A percentile compares a stretch with the other conserved stretches of the same genome.
Conservation (phyloP, 2,113 vertebrate genomes). For the Coregonus clupeaformis region DNA sequence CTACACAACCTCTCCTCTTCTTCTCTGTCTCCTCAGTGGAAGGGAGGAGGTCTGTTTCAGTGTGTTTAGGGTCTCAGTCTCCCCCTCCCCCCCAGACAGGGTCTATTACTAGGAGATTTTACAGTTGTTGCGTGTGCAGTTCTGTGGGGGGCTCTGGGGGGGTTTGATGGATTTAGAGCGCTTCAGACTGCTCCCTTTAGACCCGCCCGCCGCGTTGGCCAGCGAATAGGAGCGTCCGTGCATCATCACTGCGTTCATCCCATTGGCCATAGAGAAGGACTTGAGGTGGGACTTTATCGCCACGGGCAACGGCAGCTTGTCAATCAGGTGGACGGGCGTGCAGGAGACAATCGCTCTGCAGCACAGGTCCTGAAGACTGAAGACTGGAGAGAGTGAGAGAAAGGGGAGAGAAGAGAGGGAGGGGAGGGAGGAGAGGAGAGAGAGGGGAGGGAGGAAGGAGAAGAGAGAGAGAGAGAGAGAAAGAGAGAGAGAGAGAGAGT, state of each 20-base stretch:
- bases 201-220: conserved; percentile 82
- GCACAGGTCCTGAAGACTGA: conserved; percentile 97
- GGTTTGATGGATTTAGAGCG: conserved; percentile 93
- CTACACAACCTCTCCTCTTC: background rate
- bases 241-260: conserved; percentile 99
- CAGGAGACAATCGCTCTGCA: conserved; percentile 97
- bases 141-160: conserved; percentile 95
- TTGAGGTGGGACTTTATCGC: conserved; percentile 99
- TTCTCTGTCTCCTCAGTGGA: background rate
- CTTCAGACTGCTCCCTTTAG: conserved; percentile 96
- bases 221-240: conserved; percentile 96
- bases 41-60: background rate
- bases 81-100: background rate
- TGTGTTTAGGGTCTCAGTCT: background rate
- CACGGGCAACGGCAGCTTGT: conserved; percentile 94
- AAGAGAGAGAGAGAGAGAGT: background rate
- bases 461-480: no score
- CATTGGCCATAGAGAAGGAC: conserved; percentile 99
- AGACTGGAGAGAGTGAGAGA: conserved; percentile 86
- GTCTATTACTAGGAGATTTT: conserved; percentile 91
- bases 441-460: no score
- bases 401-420: no score
- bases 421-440: no score
- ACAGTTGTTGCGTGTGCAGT: conserved; percentile 98
- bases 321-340: conserved; percentile 95